Evolutionary conservation across 35 echinoderm and acorn worm genomes (phyloP).

Genomic region (Chiridota heheva): DNA sequence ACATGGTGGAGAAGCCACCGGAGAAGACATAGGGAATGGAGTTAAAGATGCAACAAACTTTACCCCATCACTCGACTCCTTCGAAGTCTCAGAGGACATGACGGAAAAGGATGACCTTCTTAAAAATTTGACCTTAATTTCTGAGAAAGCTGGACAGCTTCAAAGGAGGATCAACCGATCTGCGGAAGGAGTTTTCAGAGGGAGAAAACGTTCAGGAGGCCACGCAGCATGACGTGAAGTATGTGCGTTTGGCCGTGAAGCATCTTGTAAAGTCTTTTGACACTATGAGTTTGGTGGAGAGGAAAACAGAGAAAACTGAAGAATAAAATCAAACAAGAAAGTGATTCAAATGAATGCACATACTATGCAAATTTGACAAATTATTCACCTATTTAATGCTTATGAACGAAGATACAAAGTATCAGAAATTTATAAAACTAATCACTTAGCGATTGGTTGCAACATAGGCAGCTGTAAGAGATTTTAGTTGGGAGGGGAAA

Average conservation of each 20-base stretch:
- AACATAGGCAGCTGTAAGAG: no score
- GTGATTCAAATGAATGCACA: background rate
- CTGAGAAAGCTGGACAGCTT: constrained; percentile 12
- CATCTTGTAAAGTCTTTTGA: constrained; percentile 18
- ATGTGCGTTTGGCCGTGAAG: constrained; percentile 19
- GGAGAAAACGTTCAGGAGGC: constrained; percentile 19
- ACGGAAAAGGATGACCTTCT: background rate
- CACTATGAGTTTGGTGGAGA: constrained; percentile 8
- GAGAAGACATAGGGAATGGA: no score
- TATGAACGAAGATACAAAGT: no score
- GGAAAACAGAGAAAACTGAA: background rate
- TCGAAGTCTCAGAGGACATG: background rate
- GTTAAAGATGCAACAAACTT: no score
- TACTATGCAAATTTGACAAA: no score
- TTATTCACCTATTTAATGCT: no score
- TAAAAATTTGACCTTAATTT: constrained; percentile 9
- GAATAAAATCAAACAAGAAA: background rate
- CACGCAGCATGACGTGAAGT: constrained; percentile 24
- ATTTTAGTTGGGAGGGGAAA: no score
- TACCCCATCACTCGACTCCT: constrained; percentile 20
- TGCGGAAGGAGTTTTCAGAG: constrained; percentile 24
- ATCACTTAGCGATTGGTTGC: no score
- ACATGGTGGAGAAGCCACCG: background rate
- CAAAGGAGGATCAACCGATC: constrained; percentile 3
- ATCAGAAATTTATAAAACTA: no score